Evolutionary conservation across 2,888 invertebrate species (phyloP).

Genomic region (Cremastinae sp.): DNA sequence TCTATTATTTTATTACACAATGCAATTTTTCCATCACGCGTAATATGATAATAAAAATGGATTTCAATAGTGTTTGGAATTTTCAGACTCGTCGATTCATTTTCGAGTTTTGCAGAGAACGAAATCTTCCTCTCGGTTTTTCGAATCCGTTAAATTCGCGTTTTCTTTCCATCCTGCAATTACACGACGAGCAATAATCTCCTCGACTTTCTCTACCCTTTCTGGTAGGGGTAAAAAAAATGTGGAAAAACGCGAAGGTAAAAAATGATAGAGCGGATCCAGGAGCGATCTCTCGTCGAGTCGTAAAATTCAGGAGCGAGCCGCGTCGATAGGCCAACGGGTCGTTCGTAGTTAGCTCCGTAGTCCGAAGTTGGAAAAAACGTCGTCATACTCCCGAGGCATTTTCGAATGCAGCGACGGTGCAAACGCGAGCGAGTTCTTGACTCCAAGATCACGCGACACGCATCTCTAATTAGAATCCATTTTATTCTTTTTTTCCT

Average conservation of each 20-base stretch:
- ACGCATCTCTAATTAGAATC: constrained; percentile 57
- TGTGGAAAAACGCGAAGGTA: not conserved
- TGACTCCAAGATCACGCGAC: constrained; percentile 45
- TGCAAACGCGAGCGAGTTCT: constrained; percentile 27
- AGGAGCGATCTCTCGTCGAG: not conserved
- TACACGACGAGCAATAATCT: constrained; percentile 5
- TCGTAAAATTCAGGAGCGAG: constrained; percentile 25
- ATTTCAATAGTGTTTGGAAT: too few species aligned
- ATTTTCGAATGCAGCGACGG: constrained; percentile 21
- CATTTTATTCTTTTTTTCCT: constrained; percentile 40
- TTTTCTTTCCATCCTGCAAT: not conserved
- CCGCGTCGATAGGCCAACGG: not conserved
- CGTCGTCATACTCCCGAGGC: not conserved
- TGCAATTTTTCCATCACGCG: too few species aligned
- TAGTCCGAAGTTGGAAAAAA: not conserved
- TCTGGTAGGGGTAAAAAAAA: constrained; percentile 11
- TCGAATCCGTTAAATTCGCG: not conserved
- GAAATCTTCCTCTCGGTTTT: not conserved
- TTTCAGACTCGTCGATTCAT: too few species aligned
- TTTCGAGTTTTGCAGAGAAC: too few species aligned
- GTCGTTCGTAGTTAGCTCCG: constrained; percentile 29
- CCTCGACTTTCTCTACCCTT: constrained; percentile 31
- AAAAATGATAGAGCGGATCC: constrained; percentile 18
- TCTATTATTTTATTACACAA: constrained; percentile 18
- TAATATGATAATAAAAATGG: too few species aligned